Evolutionary conservation across 2,888 invertebrate species (phyloP), one percentile per base, ranked within the genome.

Genomic region (Cylindroiulus punctatus): DNA sequence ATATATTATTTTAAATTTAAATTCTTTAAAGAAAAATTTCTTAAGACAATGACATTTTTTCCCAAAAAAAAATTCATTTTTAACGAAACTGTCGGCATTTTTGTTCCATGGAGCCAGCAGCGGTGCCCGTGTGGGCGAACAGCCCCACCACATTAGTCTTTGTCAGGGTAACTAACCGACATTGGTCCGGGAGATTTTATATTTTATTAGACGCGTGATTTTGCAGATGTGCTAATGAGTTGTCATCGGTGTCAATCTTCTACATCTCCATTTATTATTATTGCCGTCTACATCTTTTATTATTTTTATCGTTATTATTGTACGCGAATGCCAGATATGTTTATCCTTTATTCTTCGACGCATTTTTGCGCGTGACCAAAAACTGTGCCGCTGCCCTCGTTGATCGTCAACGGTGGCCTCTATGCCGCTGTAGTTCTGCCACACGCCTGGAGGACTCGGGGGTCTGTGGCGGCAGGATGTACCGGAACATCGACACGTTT

Each of bases 191-290:
- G 30, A 76, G 76, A 76, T 76, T 76, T 76, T 76, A 76, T 76
- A 76, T 76, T 76, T 76, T 76, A 76, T 26, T 65, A 76, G 76
- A 26, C 30, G 26, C 22, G 22, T 76, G 22, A 30, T 22, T 76
- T 76, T 76, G 14, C 76, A 30, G 44, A 5, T 14, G 30, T n/a
- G n/a, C n/a, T n/a, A n/a, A n/a, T n/a, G n/a, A n/a, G n/a, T n/a
- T n/a, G n/a, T n/a, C 30, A 22, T 30, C 26, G 14, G 30, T 10
- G 14, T 76, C 30, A 10, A 30, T 30, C 26, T 76, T 76, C 76
- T 76, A 76, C 76, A 76, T 76, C 30, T 76, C 52, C 52, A 26
- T 76, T 76, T 76, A 76, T 76, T 26, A 76, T 76, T 76, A 76
- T 76, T 76, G 76, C 26, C 30, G 76, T 30, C 76, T 76, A 76